Evolutionary conservation across 92 coral and sea anemone genomes (phyloP), one percentile per base, ranked within the genome.

Genomic region (Galaxea fascicularis): DNA sequence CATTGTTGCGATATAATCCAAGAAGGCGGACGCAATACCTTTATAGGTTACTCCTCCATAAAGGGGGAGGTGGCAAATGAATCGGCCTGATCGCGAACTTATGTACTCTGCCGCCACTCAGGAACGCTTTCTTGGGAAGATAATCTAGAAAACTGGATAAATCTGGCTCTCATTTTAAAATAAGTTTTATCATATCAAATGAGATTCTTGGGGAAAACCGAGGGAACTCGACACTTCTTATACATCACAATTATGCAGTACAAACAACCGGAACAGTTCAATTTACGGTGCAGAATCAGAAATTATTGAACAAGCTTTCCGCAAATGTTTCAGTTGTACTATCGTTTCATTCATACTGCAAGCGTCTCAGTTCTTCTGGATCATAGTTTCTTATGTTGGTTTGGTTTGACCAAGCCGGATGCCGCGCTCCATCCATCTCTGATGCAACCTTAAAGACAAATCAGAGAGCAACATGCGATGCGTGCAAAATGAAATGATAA

Each of bases 361-460:
- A 30, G 15, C 88, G 78, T 69, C 91, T 65, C 31, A 85, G 75
- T 25, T 80, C 84, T 8, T 62, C 88, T 13, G 67, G 95, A 13
- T 85, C 95, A 60, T 89, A 92, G 74, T 89, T 92, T 60, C 28
- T 82, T 57, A 89, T 45, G 45, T 92, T 92, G 17, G 84, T 87
- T 77, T 85, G 88, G 47, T 89, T 76, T 1, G 89, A 86, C 95
- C 93, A 92, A 10, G 91, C 95, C 21, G 87, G 82, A 71, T 86
- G 29, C 41, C 35, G 51, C 16, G 95, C 93, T 62, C 91, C 93
- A 64, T 92, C 93, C 93, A 89, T 89, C 60, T 89, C 95, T 8
- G 95, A 84, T 64, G 95, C 93, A n/a, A 92, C 77, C 91, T 92
- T 26, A 46, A 28, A 52, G 54, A 25, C 41, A 35, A 35, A 35